Evolutionary conservation across 2,797 vertebrate species (phyloP).

Genomic region (Hozukius guyotensis): DNA sequence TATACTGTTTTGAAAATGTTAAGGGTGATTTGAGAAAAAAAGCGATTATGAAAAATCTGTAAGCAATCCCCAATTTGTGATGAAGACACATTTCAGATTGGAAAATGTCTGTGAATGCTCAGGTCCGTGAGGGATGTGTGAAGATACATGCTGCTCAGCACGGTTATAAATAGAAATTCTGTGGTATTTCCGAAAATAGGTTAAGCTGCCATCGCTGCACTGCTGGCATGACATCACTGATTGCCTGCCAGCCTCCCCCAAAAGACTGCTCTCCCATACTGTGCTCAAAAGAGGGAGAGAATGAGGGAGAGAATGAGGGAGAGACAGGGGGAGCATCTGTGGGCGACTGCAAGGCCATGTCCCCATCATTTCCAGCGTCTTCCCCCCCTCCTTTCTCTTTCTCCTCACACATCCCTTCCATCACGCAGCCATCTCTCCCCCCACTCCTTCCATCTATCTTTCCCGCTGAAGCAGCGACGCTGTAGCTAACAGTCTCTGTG

Average conservation of each 20-base stretch:
- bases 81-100: constrained; percentile 46
- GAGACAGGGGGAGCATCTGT: constrained; percentile 62
- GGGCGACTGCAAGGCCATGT: constrained; percentile 40
- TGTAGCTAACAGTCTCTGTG: constrained; percentile 59
- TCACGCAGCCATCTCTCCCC: constrained; percentile 43
- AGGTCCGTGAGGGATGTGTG: constrained; percentile 73
- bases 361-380: constrained; percentile 24
- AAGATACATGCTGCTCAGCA: constrained; percentile 82
- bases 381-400: not conserved
- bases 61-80: constrained; percentile 14
- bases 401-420: constrained; percentile 31
- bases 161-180: constrained; percentile 85
- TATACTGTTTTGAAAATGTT: not conserved
- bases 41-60: not conserved
- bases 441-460: constrained; percentile 61
- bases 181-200: constrained; percentile 89
- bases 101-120: constrained; percentile 66
- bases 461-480: constrained; percentile 31
- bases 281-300: constrained; percentile 64
- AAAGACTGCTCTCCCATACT: constrained; percentile 74
- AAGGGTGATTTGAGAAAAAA: not conserved
- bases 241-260: constrained; percentile 80
- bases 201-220: constrained; percentile 87
- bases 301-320: constrained; percentile 49
- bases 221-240: constrained; percentile 87